Base-by-base conservation (phyloP, 2,113 vertebrate genomes). In the Girardinichthys multiradiatus region DNA sequence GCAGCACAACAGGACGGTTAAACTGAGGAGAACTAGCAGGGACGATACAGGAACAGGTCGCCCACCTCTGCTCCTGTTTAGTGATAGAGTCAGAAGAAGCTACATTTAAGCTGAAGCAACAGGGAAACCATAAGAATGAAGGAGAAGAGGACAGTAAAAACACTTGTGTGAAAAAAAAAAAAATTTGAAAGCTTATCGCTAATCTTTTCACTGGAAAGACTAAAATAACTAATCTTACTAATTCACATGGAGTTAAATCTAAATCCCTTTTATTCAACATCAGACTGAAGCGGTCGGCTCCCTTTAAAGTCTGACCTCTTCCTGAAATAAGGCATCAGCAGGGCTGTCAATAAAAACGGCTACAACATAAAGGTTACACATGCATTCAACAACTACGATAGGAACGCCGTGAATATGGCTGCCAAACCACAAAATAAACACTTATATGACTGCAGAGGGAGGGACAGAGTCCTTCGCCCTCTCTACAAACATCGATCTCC, bases 311-410 rank as follows among this genome's bases (percentile, higher is more conserved):
- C 61, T 63, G 76, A 86, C 64, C 74, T 76, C 81, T 80, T 69
- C 70, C 72, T 80, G 70, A 86, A 77, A 78, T 89, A 94, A 94
- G 92, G 92, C 93, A 92, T 89, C 89, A 87, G 89, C 81, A 90
- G 92, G 80, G 81, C 72, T 80, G 74, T 80, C 57, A 67, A 57
- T 62, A 66, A 33, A 76, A 76, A 83, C 29, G 29, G 51, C 30
- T n/a, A 39, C 71, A 76, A 68, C 64, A 72, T 31, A 31, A 76
- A 35, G 68, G 73, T 73, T 63, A 76, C 61, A 28, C 68, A 3
- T 79, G 79, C 75, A 45, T 60, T 73, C 83, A 67, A 74, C 62
- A 0, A 75, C 31, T 57, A 65, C 61, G 59, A 54, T 42, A 64
- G 64, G 66, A 64, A 14, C 24, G 33, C 70, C 59, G 21, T 42